phyloP scores from a whole-genome alignment of 2,888 invertebrate genomes.

The Tricholauxania praeusta region DNA sequence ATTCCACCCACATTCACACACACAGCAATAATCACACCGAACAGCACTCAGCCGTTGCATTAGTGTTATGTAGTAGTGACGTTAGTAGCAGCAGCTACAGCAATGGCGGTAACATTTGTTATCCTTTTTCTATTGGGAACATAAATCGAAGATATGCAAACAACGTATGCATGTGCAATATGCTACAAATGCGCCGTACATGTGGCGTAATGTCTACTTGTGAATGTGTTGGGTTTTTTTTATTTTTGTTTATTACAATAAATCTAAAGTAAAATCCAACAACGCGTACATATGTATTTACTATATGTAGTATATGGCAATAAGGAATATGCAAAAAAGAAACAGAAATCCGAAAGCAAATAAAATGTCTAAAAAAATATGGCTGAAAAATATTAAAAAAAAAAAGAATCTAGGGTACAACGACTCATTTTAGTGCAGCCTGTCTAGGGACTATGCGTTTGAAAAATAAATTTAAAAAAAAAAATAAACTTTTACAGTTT shows the following conservation, averaged over 20 bases:
- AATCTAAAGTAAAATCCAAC: background rate
- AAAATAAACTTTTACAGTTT: too few species aligned
- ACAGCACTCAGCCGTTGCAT: background rate
- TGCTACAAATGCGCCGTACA: background rate
- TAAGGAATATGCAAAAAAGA: too few species aligned
- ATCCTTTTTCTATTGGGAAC: constrained; percentile 23
- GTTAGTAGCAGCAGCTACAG: background rate
- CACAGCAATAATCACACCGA: background rate
- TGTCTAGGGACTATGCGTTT: too few species aligned
- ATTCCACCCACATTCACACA: too few species aligned
- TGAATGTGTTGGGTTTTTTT: constrained; percentile 60
- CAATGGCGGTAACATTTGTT: background rate
- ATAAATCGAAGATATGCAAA: constrained; percentile 24
- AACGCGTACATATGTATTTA: too few species aligned
- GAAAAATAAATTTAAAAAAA: too few species aligned
- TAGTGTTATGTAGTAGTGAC: background rate
- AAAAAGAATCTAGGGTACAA: too few species aligned
- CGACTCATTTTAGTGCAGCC: too few species aligned
- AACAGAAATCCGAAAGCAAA: too few species aligned
- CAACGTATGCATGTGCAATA: background rate
- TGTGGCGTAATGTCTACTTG: background rate
- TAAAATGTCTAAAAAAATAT: too few species aligned
- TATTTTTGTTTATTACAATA: constrained; percentile 76
- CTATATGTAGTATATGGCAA: too few species aligned
- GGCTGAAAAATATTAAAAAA: too few species aligned